phyloP scores from a whole-genome alignment of 2,113 vertebrate species.

The Apistogramma diplotaenia region DNA sequence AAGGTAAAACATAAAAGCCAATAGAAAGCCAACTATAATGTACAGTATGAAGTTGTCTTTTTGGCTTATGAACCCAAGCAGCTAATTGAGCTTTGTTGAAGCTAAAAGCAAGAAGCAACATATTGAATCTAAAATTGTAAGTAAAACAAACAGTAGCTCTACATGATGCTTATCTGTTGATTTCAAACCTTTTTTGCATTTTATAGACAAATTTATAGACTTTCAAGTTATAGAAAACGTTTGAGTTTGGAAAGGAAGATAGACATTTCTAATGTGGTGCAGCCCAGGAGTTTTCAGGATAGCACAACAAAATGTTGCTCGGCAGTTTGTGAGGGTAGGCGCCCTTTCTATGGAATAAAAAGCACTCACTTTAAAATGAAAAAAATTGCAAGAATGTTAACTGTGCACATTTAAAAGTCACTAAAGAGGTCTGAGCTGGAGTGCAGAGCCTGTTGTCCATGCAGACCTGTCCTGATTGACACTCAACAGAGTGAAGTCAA shows the following conservation, averaged over 20 bases:
- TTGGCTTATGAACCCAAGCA: background rate
- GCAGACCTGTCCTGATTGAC: slow-evolving; percentile 44
- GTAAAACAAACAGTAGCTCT: background rate
- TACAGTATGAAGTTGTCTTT: background rate
- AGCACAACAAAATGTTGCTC: background rate
- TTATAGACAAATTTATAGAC: background rate
- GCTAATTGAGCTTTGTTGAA: background rate
- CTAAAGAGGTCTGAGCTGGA: background rate
- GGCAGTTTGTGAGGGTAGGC: background rate
- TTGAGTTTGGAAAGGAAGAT: background rate
- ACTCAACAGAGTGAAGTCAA: slow-evolving; percentile 50
- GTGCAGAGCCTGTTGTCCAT: background rate
- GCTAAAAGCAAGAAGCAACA: background rate
- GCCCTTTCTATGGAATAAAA: background rate
- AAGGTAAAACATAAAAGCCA: background rate
- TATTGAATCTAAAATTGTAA: background rate
- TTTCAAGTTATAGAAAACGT: too few relatives aligned
- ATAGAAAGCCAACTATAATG: background rate
- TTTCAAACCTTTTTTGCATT: background rate
- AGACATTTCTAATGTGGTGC: background rate
- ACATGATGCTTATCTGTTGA: background rate
- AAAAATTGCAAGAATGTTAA: background rate
- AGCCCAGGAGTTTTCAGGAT: background rate
- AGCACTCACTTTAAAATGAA: background rate
- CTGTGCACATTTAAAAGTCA: background rate